Evolutionary conservation across 2,797 vertebrate species (phyloP), one percentile per base, ranked within the genome.

Genomic region (Schizopygopsis pylzovi): DNA sequence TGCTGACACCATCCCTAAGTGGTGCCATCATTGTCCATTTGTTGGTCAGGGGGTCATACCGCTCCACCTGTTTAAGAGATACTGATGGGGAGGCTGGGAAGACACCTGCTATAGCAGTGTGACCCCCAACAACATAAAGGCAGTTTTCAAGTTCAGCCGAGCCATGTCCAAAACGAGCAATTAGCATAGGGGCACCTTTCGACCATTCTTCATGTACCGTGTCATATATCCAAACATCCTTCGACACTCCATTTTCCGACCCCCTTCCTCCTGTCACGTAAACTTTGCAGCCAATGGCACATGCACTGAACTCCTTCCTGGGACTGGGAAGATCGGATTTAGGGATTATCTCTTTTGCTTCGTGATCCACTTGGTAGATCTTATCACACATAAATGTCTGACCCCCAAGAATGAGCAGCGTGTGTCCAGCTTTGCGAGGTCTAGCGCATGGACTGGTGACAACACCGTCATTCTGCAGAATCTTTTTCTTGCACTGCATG

Each of bases 351-450:
- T 98, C 97, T 93, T 97, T 97, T 16, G 97, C 97, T 93, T 98
- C 97, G 88, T 97, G 97, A 91, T 99, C 97, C 45, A 99, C 97
- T 93, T 98, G 97, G 92, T 98, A 99, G 87, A 99, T 97, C 93
- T 99, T 98, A 92, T 99, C 98, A 10, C 98, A 99, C 97, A 99
- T 98, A 92, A 99, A 99, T 9, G 98, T 98, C 92, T 98, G 97
- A 20, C 98, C 98, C 0, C 97, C 98, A 80, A 99, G 92, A 89
- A 99, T 98, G 33, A 99, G 95, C 89, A 99, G 94, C 0, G 97
- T 97, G 90, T 99, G 97, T 15, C 98, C 97, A 0, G 97, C 96
- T 90, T 97, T 98, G 78, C 98, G 96, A 1, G 98, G 97, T 81
- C 97, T 95, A 67, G 97, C 98, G 8, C 96, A 98, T 1, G 95